These are phyloP conservation scores for Latrodectus geometricus DNA, from an alignment of 1,140 invertebrate genomes.

Conservation along the genomic window DNA sequence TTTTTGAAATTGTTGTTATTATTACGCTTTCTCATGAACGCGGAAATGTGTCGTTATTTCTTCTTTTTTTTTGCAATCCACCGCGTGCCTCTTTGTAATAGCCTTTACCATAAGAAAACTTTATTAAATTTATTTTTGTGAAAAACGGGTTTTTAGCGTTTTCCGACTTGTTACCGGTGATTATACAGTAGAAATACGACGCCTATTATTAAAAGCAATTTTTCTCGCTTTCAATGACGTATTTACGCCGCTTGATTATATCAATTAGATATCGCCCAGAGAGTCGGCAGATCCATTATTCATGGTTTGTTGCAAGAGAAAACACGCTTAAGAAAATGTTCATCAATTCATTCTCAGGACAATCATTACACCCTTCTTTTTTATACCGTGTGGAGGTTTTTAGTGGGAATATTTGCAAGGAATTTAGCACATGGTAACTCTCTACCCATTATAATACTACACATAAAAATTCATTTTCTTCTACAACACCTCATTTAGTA, in stretches of 20 bases:
- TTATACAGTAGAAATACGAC: conserved; percentile 16
- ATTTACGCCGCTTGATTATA: conserved; percentile 46
- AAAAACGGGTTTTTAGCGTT: conserved; percentile 49
- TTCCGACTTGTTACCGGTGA: conserved; percentile 60
- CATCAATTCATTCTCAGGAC: not conserved
- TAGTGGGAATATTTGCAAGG: no score
- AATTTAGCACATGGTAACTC: no score
- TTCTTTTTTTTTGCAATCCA: not conserved
- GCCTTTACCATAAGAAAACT: conserved; percentile 38
- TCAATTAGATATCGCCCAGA: conserved; percentile 40
- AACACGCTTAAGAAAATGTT: not conserved
- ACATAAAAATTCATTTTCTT: no score
- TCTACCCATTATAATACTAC: no score
- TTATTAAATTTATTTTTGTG: conserved; percentile 60
- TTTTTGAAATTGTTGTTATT: conserved; percentile 25
- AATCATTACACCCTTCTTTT: no score
- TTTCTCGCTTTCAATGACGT: conserved; percentile 35
- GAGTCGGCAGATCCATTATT: not conserved
- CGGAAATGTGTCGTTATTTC: not conserved
- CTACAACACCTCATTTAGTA: no score
- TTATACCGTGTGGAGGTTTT: no score
- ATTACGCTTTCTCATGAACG: conserved; percentile 3
- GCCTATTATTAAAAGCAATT: conserved; percentile 58
- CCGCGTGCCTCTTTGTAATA: not conserved
- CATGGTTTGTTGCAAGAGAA: not conserved